These are phyloP conservation scores for Oenanthe melanoleuca DNA, from an alignment of 2,113 vertebrate genomes.

Conservation along the genomic window DNA sequence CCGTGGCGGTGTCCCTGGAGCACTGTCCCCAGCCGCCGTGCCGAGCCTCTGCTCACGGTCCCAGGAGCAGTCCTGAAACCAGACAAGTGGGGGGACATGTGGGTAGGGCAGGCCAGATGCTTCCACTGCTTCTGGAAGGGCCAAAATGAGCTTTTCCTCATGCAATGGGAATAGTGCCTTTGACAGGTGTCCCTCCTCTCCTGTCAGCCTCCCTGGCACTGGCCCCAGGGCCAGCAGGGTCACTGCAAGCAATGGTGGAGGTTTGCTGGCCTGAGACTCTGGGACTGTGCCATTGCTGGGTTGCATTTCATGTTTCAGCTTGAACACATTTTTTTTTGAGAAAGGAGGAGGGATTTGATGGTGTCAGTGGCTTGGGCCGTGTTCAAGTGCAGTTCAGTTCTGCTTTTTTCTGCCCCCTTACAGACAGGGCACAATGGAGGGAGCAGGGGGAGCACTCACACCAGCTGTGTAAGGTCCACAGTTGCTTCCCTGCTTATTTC, in stretches of 20 bases:
- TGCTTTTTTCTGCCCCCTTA: background rate
- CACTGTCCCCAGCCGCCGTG: accelerated
- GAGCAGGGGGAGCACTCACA: accelerated
- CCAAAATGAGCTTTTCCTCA: background rate
- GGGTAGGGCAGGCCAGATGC: background rate
- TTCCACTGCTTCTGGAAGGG: background rate
- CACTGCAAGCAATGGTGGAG: accelerated
- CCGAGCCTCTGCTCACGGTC: background rate
- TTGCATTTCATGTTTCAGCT: background rate
- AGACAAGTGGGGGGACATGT: accelerated
- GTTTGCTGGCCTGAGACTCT: background rate
- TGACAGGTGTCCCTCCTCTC: background rate
- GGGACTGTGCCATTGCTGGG: background rate
- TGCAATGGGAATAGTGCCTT: background rate
- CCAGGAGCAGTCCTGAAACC: background rate
- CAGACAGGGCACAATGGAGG: accelerated
- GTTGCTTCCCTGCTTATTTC: background rate
- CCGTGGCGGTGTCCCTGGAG: accelerated
- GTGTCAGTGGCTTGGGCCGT: background rate
- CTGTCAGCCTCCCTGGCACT: background rate
- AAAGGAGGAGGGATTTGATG: background rate
- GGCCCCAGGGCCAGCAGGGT: background rate
- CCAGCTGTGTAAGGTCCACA: background rate
- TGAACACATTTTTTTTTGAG: background rate
- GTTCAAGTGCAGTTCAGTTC: background rate